Evolutionary conservation across 2,113 vertebrate genomes (phyloP), one percentile per base, ranked within the genome.

Genomic region (Tichodroma muraria): DNA sequence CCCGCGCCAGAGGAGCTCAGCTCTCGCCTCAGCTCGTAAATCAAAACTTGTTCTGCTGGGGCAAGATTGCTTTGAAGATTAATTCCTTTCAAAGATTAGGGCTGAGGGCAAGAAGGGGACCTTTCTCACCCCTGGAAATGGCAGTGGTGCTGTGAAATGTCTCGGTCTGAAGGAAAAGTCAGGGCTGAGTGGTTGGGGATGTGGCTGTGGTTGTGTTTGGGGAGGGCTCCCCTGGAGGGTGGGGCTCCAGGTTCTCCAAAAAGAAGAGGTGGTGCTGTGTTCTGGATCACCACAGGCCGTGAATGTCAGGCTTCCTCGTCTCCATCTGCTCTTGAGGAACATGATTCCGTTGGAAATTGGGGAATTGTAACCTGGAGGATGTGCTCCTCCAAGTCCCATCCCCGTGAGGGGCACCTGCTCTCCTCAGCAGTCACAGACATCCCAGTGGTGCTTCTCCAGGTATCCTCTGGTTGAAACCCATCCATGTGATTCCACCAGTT

Each of bases 51-150:
- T 31, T 75, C 84, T 68, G 50, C 92, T 9, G 44, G 85, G 82
- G 8, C 0, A 4, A 88, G 92, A 93, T 82, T 92, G 93, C 92
- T 96, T 78, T 88, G 93, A 85, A 91, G 92, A 93, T 92, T 81
- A 84, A 91, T 93, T 91, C 80, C 59, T 90, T 65, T 37, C 57
- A 87, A 89, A 92, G 90, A 70, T 90, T 57, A 83, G 88, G 92
- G 54, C 80, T 20, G 69, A 90, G 94, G 89, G 89, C 78, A 69
- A 35, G 89, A 45, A 52, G n/a, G 80, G 80, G 92, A 88, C 86
- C 92, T 87, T 81, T 86, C 17, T 90, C 80, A 84, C 86, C 84
- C 86, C 66, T 76, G 10, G 80, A 72, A 89, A 82, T 91, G 92
- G 86, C 83, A 90, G 69, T 2, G 0, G 80, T 0, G n/a, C 77